These are phyloP conservation scores for Proctacanthus coquilletti DNA, from an alignment of 1,140 invertebrate genomes.

Conservation along the genomic window DNA sequence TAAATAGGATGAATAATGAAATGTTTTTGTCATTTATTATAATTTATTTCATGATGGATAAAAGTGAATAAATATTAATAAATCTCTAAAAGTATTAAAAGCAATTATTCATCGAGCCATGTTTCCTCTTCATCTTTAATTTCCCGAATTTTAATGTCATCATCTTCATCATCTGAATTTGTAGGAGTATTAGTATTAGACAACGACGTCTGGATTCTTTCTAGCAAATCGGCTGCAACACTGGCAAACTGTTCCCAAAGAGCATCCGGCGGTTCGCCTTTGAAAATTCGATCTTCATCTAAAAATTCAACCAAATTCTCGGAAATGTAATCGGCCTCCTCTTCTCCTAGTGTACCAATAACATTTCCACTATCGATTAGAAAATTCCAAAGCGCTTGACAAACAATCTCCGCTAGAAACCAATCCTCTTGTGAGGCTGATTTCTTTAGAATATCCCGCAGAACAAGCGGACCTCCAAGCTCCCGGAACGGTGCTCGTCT, in stretches of 20 bases:
- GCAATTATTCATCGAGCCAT: no score
- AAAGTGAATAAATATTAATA: no score
- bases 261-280: conserved; percentile 18
- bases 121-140: no score
- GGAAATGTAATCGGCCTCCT: conserved; percentile 36
- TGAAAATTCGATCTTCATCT: conserved; percentile 34
- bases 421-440: conserved; percentile 25
- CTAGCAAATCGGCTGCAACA: conserved; percentile 44
- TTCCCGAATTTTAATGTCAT: no score
- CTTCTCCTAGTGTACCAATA: conserved; percentile 32
- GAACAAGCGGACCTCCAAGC: conserved; percentile 17
- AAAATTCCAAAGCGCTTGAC: conserved; percentile 48
- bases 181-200: conserved; percentile 1
- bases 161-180: conserved; percentile 3
- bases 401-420: conserved; percentile 26
- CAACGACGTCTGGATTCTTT: conserved; percentile 30
- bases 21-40: no score
- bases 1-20: no score
- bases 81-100: no score
- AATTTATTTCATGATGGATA: no score
- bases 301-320: conserved; percentile 40
- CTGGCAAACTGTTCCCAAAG: conserved; percentile 47
- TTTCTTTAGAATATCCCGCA: conserved; percentile 17
- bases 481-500: conserved; percentile 23
- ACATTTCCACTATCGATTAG: conserved; percentile 39